Evolutionary conservation across 2,888 invertebrate genomes (phyloP).

Genomic region (Poecilobothrus nobilitatus): DNA sequence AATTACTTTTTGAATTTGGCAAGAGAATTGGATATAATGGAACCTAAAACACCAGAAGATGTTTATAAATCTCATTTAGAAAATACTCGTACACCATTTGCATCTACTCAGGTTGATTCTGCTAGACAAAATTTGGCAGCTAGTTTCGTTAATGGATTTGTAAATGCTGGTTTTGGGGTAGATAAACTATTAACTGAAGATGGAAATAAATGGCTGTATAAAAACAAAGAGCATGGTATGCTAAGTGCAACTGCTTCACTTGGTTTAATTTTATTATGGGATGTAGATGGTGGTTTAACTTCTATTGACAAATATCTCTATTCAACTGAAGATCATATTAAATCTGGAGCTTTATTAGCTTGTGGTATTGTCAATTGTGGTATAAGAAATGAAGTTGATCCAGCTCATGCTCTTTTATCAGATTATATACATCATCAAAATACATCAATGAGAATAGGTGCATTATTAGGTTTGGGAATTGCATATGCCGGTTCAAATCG

Average conservation of each 20-base stretch:
- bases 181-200: constrained; percentile 90
- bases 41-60: constrained; percentile 97
- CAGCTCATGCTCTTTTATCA: constrained; percentile 87
- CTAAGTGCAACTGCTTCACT: constrained; percentile 94
- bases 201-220: constrained; percentile 81
- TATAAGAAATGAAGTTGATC: constrained; percentile 95
- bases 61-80: constrained; percentile 98
- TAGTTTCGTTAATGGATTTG: constrained; percentile 97
- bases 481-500: constrained; percentile 97
- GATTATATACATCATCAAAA: constrained; percentile 87
- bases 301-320: constrained; percentile 98
- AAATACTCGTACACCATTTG: constrained; percentile 66
- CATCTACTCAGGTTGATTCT: constrained; percentile 78
- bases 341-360: constrained; percentile 92
- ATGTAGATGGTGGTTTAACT: constrained; percentile 94
- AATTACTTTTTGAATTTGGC: constrained; percentile 87
- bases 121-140: constrained; percentile 94
- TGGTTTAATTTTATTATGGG: constrained; percentile 94
- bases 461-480: constrained; percentile 67
- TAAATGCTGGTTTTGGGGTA: constrained; percentile 94
- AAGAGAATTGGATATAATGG: constrained; percentile 97
- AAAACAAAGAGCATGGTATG: constrained; percentile 98
- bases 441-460: constrained; percentile 73
- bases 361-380: constrained; percentile 97
- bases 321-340: constrained; percentile 90